Base-by-base conservation (phyloP, 2,113 vertebrate species). In the Dolichotis patagonum region DNA sequence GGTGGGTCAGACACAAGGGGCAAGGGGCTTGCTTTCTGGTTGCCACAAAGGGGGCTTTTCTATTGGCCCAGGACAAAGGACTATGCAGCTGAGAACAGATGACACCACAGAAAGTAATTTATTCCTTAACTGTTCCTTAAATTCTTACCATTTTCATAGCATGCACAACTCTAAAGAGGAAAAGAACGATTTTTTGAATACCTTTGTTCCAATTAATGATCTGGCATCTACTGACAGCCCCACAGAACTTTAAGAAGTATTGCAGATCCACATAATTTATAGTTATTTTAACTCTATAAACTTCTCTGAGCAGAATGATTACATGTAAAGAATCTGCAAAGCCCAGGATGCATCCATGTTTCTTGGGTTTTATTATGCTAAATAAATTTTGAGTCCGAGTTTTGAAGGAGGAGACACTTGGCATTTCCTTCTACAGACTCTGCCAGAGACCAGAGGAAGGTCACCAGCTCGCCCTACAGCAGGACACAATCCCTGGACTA, bases 291-390 rank as follows among this genome's bases (percentile, higher is more conserved):
- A 32, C 12, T 54, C 62, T 46, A 49, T 26, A 38, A 17, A 82
- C 20, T 38, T 24, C 95, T 88, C 75, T 82, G 73, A 96, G 87
- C 26, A 77, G 77, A 97, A 94, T 24, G 75, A 77, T 26, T 32
- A 43, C 24, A 41, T 0, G 65, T 49, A 86, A 95, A 92, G 71
- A 91, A 92, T 7, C 75, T 75, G 83, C 1, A 43, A 17, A 92
- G 63, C 41, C 94, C 58, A 81, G 46, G 81, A 52, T 19, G 16
- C 32, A 41, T 69, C 41, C 4, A 24, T 2, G 6, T 3, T n/a
- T 43, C 0, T 11, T 35, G 52, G 56, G 91, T 52, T 82, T 77
- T 8, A 46, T 84, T 60, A 28, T 6, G 10, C 11, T 41, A 71
- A 85, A 75, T 41, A 91, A 56, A n/a, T 30, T 75, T 73, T 58